Base-by-base conservation (phyloP, 2,113 vertebrate genomes). In the Neomonachus schauinslandi region DNA sequence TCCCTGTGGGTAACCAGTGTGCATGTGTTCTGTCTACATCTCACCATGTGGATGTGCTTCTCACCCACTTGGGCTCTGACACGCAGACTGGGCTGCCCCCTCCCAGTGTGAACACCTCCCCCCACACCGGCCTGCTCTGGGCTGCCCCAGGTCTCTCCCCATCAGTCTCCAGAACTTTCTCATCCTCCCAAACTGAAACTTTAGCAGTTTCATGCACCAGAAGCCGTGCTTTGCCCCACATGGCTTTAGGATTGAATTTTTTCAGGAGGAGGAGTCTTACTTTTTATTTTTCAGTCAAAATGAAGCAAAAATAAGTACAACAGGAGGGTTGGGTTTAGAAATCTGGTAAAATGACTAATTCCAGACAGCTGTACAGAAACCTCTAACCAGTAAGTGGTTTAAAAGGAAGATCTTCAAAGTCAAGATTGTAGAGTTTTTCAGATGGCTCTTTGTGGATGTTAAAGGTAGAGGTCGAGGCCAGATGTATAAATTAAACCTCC, bases 221-320 rank as follows among this genome's bases (percentile, higher is more conserved):
- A 63, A 36, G 36, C 57, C 10, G 0, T 6, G 0, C 18, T 67
- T 4, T 89, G 55, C 49, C 51, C 26, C 65, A 2, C 21, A 26
- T 42, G 51, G 21, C 65, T 28, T 63, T 31, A 39, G 63, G 16
- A 49, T 51, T 57, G n/a, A 26, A 12, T 33, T 33, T 76, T 61
- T 94, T 69, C 22, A 67, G 24, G 7, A 92, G 28, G 39, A 74
- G 83, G 46, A 24, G 7, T 9, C n/a, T 65, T 65, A 33, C 19
- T 4, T n/a, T 33, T 74, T 82, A 33, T 76, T 71, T 72, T 91
- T 39, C 80, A 89, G 57, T 80, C 36, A 81, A 63, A 89, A 89
- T 1, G 13, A 59, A 91, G 39, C 42, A 69, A 59, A 80, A 93
- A n/a, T 59, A 26, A 89, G 42, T 53, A 63, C 11, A 7, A 13